Evolutionary conservation across 1,140 invertebrate species (phyloP), one percentile per base, ranked within the genome.

Genomic region (Diprion similis): DNA sequence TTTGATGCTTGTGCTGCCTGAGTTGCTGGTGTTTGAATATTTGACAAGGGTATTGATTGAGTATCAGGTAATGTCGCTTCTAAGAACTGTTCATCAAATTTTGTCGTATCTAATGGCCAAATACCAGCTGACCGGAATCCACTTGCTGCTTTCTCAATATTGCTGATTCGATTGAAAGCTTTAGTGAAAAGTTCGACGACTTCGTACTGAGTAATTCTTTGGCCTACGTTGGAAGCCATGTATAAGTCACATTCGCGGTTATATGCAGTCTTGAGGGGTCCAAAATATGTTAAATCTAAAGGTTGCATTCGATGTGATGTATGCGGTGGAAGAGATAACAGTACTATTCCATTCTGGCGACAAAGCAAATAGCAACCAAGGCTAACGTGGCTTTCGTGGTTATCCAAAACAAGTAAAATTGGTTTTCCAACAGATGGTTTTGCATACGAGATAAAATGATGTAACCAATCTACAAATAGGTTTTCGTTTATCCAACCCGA

Each of bases 261-360:
- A 71, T 85, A 89, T 24, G 83, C 78, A 10, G 48, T 79, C 80
- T 89, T 89, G 8, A 89, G 81, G 19, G 86, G 81, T 1, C 80
- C 80, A 77, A 85, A 77, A 86, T 82, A 75, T 37, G 70, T 75
- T 46, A 73, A 73, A 78, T 86, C 83, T 15, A 87, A 75, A 10
- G 84, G 85, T 73, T 88, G 85, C 15, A 87, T 71, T 71, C 76
- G 78, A 69, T 87, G 81, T 47, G 83, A 83, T 19, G 78, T 80
- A 70, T 85, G 81, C 11, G 78, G 80, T 66, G 81, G 78, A 18
- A 85, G 69, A 15, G 81, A 80, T n/a, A 87, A 66, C 70, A 86
- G 48, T 10, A 78, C 64, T 13, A 85, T 81, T 24, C 79, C 72
- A 73, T 82, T 82, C 45, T 81, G 74, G 75, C 75, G 78, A 72